Evolutionary conservation across 2,888 invertebrate genomes (phyloP), one percentile per base, ranked within the genome.

Genomic region (Nineta flava): DNA sequence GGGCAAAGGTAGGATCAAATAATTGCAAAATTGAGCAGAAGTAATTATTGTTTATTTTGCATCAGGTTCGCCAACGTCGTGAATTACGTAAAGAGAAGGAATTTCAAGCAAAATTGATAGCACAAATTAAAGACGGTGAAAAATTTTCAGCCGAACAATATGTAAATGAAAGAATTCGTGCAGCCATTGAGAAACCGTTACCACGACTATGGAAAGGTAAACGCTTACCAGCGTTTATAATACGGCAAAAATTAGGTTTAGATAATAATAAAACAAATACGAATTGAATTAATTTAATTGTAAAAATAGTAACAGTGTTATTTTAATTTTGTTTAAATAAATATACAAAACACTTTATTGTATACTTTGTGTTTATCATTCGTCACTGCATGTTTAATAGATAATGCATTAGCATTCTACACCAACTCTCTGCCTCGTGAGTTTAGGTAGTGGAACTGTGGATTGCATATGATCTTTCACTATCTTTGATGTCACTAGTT

Each of bases 91-190:
- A 82, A 61, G 90, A 91, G 61, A 90, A 84, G 60, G 68, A 65
- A 5, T 91, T 88, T 66, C 84, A 88, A 59, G 80, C 77, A 1
- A 72, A 72, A 48, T 69, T 90, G 0, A 67, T 86, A 50, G 69
- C 73, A 0, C 74, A 84, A 62, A 76, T 87, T 10, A 79, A 79
- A 62, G 69, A 75, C 43, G 88, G 87, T 0, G 79, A 87, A 54
- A 71, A 74, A 48, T 92, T 91, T 65, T 77, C 83, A 52, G 83
- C 90, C 0, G 81, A 81, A 55, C 62, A 74, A 47, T 85, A 84
- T 62, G 86, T 90, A 0, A 64, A 70, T 0, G 72, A 75, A 16
- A 78, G 80, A 58, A 60, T 91, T 1, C 62, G 69, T 12, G 65
- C 72, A 55, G 77, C 80, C 0, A 79, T 77, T 56, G 74, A 76